Percentiles rank a stretch among this genome's conserved stretches.
Evolutionary conservation across 2,888 invertebrate species (phyloP).

Genomic region (Malthinus seriepunctatus): DNA sequence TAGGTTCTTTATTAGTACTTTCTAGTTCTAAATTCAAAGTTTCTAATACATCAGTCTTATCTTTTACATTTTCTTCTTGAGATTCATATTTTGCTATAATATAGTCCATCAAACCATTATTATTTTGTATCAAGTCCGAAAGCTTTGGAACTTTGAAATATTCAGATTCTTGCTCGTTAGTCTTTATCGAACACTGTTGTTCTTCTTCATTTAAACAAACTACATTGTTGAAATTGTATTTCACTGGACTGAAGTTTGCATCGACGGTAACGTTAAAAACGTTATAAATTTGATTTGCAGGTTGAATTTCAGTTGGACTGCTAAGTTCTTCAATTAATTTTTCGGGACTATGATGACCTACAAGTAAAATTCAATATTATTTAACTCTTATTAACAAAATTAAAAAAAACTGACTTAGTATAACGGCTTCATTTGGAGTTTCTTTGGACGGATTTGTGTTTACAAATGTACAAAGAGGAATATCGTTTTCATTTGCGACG

Average conservation of each 20-base stretch:
- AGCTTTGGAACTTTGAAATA: constrained; percentile 43
- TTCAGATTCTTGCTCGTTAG: background rate
- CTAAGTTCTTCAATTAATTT: constrained; percentile 47
- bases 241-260: constrained; percentile 41
- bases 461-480: constrained; percentile 17
- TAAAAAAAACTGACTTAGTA: constrained; percentile 10
- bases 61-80: constrained; percentile 17
- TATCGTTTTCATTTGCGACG: background rate
- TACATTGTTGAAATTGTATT: constrained; percentile 12
- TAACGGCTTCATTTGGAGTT: background rate
- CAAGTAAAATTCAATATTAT: background rate
- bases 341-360: constrained; percentile 28
- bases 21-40: background rate
- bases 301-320: constrained; percentile 47
- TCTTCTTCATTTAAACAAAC: constrained; percentile 5
- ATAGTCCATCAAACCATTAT: constrained; percentile 44
- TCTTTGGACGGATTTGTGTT: constrained; percentile 5
- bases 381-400: background rate
- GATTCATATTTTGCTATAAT: constrained; percentile 41
- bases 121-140: constrained; percentile 45
- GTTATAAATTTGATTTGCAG: constrained; percentile 50
- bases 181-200: background rate
- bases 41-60: constrained; percentile 3
- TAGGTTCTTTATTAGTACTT: constrained; percentile 8
- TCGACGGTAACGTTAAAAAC: constrained; percentile 52